Evolutionary conservation across 2,113 vertebrate species (phyloP).

Genomic region (Herpetotheres cachinnans): DNA sequence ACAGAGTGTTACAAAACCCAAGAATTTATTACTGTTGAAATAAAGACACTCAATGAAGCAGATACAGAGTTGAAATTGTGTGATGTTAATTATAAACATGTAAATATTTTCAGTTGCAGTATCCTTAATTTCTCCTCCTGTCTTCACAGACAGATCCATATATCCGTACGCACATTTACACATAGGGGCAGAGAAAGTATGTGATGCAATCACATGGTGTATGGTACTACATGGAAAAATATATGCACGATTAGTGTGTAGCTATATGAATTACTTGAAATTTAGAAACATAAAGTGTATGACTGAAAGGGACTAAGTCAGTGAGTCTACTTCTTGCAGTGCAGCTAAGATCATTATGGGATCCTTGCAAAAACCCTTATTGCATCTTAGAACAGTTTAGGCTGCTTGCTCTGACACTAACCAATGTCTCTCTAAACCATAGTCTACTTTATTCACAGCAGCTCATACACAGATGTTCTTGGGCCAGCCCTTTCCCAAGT

Average conservation of each 20-base stretch:
- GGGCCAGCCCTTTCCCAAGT: background rate
- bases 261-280: background rate
- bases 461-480: background rate
- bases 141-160: background rate
- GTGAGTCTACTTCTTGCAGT: background rate
- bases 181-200: background rate
- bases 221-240: background rate
- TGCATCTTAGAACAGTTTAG: background rate
- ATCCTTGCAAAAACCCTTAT: background rate
- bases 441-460: background rate
- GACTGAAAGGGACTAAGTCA: background rate
- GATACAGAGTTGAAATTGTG: background rate
- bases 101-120: background rate
- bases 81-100: background rate
- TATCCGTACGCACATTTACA: background rate
- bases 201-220: background rate
- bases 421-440: rapidly evolving
- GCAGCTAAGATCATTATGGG: background rate
- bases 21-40: background rate
- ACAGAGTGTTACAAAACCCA: background rate
- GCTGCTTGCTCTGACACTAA: background rate
- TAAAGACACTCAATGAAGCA: background rate
- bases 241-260: background rate
- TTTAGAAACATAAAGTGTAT: background rate
- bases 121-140: background rate